A percentile compares a stretch with the other conserved stretches of the same genome.
phyloP scores from a whole-genome alignment of 2,113 vertebrate species.

The Amia ocellicauda region DNA sequence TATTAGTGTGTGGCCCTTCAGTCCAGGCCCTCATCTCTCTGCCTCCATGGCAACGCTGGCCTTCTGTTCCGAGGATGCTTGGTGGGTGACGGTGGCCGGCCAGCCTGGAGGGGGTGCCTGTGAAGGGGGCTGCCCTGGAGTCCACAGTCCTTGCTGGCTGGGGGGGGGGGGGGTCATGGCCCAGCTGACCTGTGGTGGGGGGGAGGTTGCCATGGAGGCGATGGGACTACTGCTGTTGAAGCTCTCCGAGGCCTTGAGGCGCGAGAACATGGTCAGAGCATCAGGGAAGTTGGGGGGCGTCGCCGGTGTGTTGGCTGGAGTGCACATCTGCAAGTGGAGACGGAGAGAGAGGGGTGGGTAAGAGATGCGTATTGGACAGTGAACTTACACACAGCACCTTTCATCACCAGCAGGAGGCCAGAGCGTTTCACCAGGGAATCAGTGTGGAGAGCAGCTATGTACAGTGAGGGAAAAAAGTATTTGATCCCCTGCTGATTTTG shows the following conservation, averaged over 20 bases:
- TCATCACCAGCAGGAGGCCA: not conserved
- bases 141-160: slow-evolving; percentile 78
- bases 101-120: slow-evolving; percentile 69
- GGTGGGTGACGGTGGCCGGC: slow-evolving; percentile 74
- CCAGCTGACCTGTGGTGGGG: slow-evolving; percentile 73
- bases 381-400: not conserved
- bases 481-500: too few relatives aligned
- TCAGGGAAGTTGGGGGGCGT: slow-evolving; percentile 96
- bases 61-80: slow-evolving; percentile 80
- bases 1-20: slow-evolving; percentile 25
- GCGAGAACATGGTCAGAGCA: slow-evolving; percentile 93
- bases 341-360: slow-evolving; percentile 26
- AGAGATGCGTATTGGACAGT: not conserved
- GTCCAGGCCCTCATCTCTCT: slow-evolving; percentile 84
- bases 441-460: too few relatives aligned
- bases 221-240: slow-evolving; percentile 76
- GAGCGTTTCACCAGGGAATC: not conserved
- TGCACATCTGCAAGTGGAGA: slow-evolving; percentile 86
- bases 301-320: slow-evolving; percentile 94
- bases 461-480: too few relatives aligned
- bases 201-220: slow-evolving; percentile 79
- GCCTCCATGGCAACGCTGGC: slow-evolving; percentile 91
- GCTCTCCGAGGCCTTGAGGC: slow-evolving; percentile 91
- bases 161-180: slow-evolving; percentile 65
- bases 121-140: slow-evolving; percentile 70